Conservation (phyloP, 1,140 invertebrate genomes). For the Penaeus japonicus region DNA sequence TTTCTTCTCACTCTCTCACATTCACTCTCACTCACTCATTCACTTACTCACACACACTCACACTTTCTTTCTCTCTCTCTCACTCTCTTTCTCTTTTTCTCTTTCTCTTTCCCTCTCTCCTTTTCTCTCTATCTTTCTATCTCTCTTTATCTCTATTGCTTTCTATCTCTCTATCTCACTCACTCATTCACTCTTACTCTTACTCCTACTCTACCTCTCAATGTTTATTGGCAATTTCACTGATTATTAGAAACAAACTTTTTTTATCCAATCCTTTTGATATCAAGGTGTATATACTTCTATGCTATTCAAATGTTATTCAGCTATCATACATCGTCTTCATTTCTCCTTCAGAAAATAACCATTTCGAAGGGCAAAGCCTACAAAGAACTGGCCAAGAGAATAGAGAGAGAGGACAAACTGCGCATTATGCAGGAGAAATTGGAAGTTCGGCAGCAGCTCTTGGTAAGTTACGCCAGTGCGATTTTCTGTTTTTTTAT, state of each 20-base stretch:
- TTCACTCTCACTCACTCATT: too few species aligned
- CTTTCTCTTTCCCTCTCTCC: slow-evolving; percentile 56
- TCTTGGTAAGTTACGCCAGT: slow-evolving; percentile 69
- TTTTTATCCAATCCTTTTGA: too few species aligned
- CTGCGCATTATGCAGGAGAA: slow-evolving; percentile 83
- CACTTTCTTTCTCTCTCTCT: not conserved
- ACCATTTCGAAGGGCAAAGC: slow-evolving; percentile 65
- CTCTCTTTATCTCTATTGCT: not conserved
- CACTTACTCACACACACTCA: too few species aligned
- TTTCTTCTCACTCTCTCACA: too few species aligned
- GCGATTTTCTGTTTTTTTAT: not conserved
- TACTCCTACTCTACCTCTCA: too few species aligned
- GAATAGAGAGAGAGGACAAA: slow-evolving; percentile 83
- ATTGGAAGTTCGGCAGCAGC: slow-evolving; percentile 75
- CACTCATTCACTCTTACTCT: too few species aligned
- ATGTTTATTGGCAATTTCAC: too few species aligned
- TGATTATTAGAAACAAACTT: too few species aligned
- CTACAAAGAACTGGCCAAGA: slow-evolving; percentile 82
- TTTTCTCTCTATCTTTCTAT: not conserved
- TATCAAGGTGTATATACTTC: not conserved
- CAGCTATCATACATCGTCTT: not conserved
- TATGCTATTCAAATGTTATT: not conserved
- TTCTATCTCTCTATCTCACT: too few species aligned
- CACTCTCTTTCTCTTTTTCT: slow-evolving; percentile 26
- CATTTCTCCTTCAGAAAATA: slow-evolving; percentile 65